Conservation (phyloP, 2,888 invertebrate genomes). For the Spisula solida region DNA sequence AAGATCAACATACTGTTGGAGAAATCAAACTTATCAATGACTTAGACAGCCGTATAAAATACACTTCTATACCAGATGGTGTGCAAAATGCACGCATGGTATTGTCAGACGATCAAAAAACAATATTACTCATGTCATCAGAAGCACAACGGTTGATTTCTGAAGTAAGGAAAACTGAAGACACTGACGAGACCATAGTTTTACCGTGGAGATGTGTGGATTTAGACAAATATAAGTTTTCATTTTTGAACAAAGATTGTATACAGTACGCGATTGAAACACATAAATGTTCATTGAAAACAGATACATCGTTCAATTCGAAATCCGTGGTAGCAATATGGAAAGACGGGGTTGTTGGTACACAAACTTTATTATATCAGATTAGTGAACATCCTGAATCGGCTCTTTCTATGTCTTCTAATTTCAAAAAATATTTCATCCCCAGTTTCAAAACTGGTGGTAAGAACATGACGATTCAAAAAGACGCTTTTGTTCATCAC, state of each 20-base stretch:
- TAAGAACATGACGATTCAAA: not conserved
- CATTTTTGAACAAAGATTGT: slow-evolving; percentile 23
- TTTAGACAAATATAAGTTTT: slow-evolving; percentile 16
- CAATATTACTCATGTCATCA: slow-evolving; percentile 18
- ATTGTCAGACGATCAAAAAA: not conserved
- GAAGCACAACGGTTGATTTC: slow-evolving; percentile 18
- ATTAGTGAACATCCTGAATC: no score
- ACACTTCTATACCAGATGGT: slow-evolving; percentile 21
- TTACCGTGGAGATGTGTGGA: slow-evolving; percentile 30
- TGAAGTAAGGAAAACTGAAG: slow-evolving; percentile 9
- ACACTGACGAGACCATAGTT: not conserved
- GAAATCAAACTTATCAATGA: slow-evolving; percentile 30
- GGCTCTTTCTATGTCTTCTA: no score
- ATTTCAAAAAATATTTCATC: no score
- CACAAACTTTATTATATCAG: no score
- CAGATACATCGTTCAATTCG: not conserved
- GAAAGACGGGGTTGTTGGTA: no score
- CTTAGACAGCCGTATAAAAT: not conserved
- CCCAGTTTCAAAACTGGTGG: no score
- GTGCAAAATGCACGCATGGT: slow-evolving; percentile 27
- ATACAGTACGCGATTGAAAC: slow-evolving; percentile 19
- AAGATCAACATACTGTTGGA: slow-evolving; percentile 30
- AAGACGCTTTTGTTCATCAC: not conserved
- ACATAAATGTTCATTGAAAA: slow-evolving; percentile 24
- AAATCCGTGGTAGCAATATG: not conserved